A percentile compares a stretch with the other conserved stretches of the same genome.
Evolutionary conservation across 2,113 vertebrate genomes (phyloP).

Genomic region (Porphyrio hochstetteri): DNA sequence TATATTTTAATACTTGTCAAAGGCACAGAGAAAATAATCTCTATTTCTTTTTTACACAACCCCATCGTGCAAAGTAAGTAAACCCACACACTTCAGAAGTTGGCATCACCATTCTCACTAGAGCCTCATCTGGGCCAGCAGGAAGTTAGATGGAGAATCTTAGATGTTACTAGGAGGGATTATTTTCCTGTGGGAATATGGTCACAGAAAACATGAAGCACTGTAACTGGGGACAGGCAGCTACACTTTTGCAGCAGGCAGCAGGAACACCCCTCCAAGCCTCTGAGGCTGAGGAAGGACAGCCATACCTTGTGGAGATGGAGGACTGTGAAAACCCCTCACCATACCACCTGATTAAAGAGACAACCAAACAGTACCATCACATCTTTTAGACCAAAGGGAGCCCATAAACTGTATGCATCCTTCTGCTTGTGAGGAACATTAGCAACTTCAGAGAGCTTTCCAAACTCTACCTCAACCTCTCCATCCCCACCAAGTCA

Average conservation of each 20-base stretch:
- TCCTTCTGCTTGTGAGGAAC: not conserved
- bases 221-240: not conserved
- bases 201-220: not conserved
- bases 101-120: not conserved
- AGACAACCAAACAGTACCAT: not conserved
- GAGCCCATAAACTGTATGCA: not conserved
- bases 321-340: not conserved
- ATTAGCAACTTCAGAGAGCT: not conserved
- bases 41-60: not conserved
- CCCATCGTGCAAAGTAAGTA: not conserved
- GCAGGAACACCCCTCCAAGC: not conserved
- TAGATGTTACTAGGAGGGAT: not conserved
- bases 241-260: not conserved
- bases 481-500: not conserved
- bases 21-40: not conserved
- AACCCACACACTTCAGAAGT: not conserved
- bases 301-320: rapidly evolving
- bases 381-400: not conserved
- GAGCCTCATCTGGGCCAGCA: not conserved
- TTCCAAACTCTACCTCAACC: not conserved
- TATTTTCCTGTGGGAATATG: not conserved
- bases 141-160: not conserved
- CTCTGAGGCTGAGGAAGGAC: not conserved
- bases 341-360: not conserved
- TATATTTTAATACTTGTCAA: not conserved